Evolutionary conservation across 2,113 vertebrate species (phyloP), one percentile per base, ranked within the genome.

Genomic region (Rhinogobius similis): DNA sequence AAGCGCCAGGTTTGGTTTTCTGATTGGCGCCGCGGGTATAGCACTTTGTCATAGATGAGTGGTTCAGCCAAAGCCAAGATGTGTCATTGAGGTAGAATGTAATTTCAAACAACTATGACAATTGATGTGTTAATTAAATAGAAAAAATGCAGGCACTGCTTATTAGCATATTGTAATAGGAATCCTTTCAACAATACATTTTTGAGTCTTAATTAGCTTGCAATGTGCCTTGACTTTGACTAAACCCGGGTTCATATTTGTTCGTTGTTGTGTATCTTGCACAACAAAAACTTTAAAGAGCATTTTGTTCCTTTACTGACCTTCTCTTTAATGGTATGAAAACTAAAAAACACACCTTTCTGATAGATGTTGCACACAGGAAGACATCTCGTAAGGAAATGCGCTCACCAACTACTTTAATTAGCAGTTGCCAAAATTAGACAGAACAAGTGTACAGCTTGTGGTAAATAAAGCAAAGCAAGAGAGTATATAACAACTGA

Each of bases 51-150:
- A 48, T 43, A 68, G 71, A 63, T 67, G 65, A 77, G 53, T 62
- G 0, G n/a, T 52, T 73, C 39, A 55, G 74, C 67, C 21, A 67
- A 43, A 68, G n/a, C 38, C 32, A 38, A 58, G 24, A 55, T 20
- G 78, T 65, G 68, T 44, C 67, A 82, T 68, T 79, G 72, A 80
- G 75, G 44, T 76, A 71, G 65, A 61, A 38, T 12, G 39, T 63
- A 62, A 9, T 41, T 23, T 62, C 10, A 69, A 24, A 69, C 48
- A 29, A 65, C 27, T 58, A 18, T 16, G 24, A 27, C 18, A 38
- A 36, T 61, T 10, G 4, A n/a, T n/a, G 29, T 61, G 29, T 11
- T 29, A 27, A 29, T 58, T 55, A 23, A 24, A 55, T 24, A 11
- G 10, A 26, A 23, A 55, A 13, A 26, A 55, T 55, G 46, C 46